Conservation (phyloP, 1,140 invertebrate species). For the Planococcus citri region DNA sequence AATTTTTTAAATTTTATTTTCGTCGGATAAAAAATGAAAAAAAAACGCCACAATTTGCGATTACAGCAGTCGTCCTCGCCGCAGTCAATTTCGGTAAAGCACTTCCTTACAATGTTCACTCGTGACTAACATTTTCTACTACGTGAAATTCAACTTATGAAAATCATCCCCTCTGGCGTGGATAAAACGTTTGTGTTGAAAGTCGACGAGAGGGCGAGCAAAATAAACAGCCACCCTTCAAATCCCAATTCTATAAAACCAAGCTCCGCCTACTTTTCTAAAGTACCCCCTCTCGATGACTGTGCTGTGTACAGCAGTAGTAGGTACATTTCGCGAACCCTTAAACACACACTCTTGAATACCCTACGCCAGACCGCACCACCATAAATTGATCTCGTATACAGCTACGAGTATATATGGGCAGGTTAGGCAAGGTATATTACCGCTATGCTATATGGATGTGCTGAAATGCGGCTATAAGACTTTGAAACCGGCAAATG, state of each 20-base stretch:
- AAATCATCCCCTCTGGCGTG: conserved; percentile 11
- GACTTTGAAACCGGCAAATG: conserved; percentile 10
- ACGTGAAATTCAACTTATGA: conserved; percentile 15
- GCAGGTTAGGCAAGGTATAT: no score
- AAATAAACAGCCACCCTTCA: conserved; percentile 19
- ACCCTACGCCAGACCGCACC: no score
- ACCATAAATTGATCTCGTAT: no score
- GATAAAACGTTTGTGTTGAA: conserved; percentile 5
- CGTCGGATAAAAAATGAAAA: no score
- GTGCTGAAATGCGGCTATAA: conserved; percentile 12
- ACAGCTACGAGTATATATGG: no score
- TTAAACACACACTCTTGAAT: not conserved
- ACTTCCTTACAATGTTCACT: conserved; percentile 17
- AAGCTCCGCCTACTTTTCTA: not conserved
- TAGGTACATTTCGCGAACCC: conserved; percentile 1
- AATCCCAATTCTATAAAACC: conserved; percentile 15
- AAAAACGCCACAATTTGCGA: not conserved
- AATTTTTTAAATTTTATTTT: no score
- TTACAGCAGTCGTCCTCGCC: not conserved
- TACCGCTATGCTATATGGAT: no score
- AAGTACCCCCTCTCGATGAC: not conserved
- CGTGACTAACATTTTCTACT: conserved; percentile 11
- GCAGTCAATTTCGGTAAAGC: conserved; percentile 4
- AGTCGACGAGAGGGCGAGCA: conserved; percentile 4
- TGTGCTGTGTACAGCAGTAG: no score